A percentile compares a stretch with the other conserved stretches of the same genome.
These are phyloP conservation scores for Pristionchus mayeri DNA, from an alignment of 2,888 invertebrate genomes.

Conservation along the genomic window DNA sequence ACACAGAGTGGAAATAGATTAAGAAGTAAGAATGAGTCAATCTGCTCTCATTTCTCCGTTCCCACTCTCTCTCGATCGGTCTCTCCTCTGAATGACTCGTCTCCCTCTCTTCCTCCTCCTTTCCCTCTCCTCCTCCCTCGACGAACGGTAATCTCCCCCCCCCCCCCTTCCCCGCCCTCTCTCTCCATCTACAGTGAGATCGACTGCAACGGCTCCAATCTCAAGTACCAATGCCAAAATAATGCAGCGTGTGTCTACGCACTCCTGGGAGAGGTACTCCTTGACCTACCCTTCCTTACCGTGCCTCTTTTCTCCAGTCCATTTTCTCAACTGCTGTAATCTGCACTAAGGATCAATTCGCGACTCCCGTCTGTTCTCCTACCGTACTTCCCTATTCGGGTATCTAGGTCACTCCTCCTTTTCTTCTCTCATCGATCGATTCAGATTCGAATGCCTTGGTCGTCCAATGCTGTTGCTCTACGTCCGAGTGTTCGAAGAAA, in stretches of 20 bases:
- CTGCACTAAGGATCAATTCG: background rate
- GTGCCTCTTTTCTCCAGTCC: background rate
- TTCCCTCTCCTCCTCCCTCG: background rate
- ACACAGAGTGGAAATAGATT: too few species aligned
- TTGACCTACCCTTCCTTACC: background rate
- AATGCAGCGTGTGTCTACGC: background rate
- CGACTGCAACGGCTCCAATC: background rate
- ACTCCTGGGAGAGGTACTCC: background rate
- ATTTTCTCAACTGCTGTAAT: background rate
- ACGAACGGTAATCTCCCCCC: background rate
- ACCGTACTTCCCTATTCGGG: background rate
- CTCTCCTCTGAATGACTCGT: background rate
- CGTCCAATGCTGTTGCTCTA: slow-evolving; percentile 13
- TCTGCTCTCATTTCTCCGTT: background rate
- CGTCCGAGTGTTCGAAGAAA: background rate
- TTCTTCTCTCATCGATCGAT: background rate
- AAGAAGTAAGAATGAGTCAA: too few species aligned
- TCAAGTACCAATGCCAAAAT: background rate
- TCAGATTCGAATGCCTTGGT: background rate
- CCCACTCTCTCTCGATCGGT: background rate
- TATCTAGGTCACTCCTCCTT: background rate
- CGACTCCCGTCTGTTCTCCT: background rate
- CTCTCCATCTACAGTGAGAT: background rate
- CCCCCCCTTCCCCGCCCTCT: background rate
- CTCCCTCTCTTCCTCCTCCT: background rate